phyloP scores from a whole-genome alignment of 1,140 invertebrate genomes.

The Proctacanthus coquilletti region DNA sequence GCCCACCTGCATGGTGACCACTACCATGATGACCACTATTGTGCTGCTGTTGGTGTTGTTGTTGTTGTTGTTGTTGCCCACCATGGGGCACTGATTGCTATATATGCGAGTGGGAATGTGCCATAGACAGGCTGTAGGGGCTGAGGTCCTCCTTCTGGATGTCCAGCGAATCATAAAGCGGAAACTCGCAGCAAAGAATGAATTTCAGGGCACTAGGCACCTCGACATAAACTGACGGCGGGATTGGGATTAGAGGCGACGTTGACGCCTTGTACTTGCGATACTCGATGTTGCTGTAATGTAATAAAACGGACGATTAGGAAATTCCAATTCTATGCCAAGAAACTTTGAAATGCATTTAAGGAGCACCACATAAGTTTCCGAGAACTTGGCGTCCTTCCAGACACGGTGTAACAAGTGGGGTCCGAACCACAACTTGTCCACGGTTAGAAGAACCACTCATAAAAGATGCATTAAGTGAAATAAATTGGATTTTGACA shows the following conservation, averaged over 20 bases:
- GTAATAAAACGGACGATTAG: too few relatives aligned
- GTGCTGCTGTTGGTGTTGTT: slow-evolving; percentile 3
- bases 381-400: too few relatives aligned
- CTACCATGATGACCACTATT: neutral
- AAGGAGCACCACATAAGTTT: too few relatives aligned
- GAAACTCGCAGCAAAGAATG: slow-evolving; percentile 72
- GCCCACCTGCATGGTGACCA: too few relatives aligned
- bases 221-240: slow-evolving; percentile 65
- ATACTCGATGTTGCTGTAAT: slow-evolving; percentile 61
- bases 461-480: too few relatives aligned
- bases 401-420: too few relatives aligned
- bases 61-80: slow-evolving; percentile 7
- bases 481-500: too few relatives aligned
- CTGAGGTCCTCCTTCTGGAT: slow-evolving; percentile 48
- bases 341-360: too few relatives aligned
- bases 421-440: too few relatives aligned
- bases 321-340: too few relatives aligned
- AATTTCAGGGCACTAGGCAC: slow-evolving; percentile 69
- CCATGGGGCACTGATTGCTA: slow-evolving; percentile 30
- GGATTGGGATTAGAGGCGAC: slow-evolving; percentile 74
- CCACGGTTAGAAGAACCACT: too few relatives aligned
- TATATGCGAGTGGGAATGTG: slow-evolving; percentile 61
- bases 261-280: slow-evolving; percentile 72
- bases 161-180: slow-evolving; percentile 62
- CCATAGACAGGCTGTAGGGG: slow-evolving; percentile 57